A percentile compares a stretch with the other conserved stretches of the same genome.
These are phyloP conservation scores for Onychorhynchus coronatus DNA, from an alignment of 2,113 vertebrate species.

Conservation along the genomic window DNA sequence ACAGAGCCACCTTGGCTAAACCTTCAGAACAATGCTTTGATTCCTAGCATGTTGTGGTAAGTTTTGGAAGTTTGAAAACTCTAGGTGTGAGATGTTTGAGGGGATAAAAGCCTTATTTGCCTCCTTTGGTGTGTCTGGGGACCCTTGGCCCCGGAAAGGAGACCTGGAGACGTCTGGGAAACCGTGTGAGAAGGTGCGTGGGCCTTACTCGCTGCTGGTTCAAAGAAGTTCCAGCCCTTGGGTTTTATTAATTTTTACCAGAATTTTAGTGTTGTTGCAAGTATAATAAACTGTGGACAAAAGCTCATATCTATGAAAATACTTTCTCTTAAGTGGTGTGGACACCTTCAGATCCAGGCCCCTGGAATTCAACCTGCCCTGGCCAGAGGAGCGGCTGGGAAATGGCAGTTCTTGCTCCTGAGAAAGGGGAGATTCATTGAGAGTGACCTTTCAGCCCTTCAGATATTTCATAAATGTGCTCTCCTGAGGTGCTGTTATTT, in stretches of 20 bases:
- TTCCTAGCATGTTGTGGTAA: not conserved
- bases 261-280: not conserved
- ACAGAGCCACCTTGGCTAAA: not conserved
- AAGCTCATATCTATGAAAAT: not conserved
- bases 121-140: not conserved
- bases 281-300: not conserved
- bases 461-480: conserved; percentile 24
- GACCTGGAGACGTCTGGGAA: not conserved
- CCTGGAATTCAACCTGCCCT: rapidly evolving
- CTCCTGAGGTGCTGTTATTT: conserved; percentile 39
- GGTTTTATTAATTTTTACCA: not conserved
- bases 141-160: not conserved
- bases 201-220: not conserved
- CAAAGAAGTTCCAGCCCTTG: not conserved
- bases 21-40: not conserved
- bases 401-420: not conserved
- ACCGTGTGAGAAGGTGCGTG: rapidly evolving
- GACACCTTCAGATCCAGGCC: not conserved
- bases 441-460: conserved; percentile 48
- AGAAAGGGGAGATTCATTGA: not conserved
- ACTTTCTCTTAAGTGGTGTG: not conserved
- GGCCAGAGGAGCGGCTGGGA: not conserved
- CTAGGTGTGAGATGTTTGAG: not conserved
- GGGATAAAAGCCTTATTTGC: not conserved
- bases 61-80: not conserved